These are phyloP conservation scores for Talpa occidentalis DNA, from an alignment of 2,113 vertebrate species.

Conservation along the genomic window DNA sequence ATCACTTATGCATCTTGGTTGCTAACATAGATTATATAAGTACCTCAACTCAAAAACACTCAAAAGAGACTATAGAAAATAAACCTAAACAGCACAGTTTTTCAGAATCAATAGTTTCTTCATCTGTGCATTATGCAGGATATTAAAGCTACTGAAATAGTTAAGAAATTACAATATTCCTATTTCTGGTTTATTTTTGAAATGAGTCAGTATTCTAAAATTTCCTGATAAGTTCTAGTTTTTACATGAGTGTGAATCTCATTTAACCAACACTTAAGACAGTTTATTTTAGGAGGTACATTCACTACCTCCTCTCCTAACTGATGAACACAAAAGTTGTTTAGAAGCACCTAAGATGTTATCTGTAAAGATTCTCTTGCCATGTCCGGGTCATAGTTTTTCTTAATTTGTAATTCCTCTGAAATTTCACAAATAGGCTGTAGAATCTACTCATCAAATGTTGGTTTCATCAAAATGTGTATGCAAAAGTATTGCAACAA, in stretches of 20 bases:
- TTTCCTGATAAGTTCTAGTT: background rate
- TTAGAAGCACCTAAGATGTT: background rate
- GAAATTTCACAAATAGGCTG: background rate
- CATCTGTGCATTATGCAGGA: background rate
- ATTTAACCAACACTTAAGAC: too few relatives aligned
- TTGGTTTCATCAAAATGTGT: background rate
- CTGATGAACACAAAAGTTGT: background rate
- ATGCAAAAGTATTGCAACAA: background rate
- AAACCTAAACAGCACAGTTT: background rate
- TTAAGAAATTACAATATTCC: background rate
- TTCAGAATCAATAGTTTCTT: background rate
- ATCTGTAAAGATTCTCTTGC: background rate
- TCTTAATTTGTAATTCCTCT: background rate
- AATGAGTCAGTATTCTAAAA: background rate
- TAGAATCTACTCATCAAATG: background rate
- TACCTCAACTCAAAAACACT: background rate
- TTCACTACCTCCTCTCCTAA: background rate
- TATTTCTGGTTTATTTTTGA: background rate
- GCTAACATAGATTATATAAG: background rate
- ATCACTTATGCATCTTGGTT: background rate
- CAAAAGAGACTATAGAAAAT: background rate
- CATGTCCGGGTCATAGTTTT: background rate
- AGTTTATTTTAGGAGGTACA: too few relatives aligned
- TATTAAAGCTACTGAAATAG: background rate
- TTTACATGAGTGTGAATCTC: background rate